Evolutionary conservation across 2,113 vertebrate species (phyloP).

Genomic region (Neotragus pygmaeus): DNA sequence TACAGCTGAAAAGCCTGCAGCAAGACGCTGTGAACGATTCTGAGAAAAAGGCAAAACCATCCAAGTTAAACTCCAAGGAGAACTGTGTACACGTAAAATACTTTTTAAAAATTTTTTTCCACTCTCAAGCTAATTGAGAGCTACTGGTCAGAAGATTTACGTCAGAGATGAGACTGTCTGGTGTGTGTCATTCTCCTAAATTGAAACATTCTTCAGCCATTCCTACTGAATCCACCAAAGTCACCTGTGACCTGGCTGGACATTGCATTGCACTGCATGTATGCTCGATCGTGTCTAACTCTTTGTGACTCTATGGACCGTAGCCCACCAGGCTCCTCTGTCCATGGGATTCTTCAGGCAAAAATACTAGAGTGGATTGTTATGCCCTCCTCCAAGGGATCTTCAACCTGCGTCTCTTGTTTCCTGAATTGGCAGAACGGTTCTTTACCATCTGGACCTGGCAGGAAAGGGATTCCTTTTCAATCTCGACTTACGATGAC

Average conservation of each 20-base stretch:
- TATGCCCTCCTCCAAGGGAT: neutral
- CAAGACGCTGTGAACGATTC: neutral
- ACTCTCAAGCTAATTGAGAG: neutral
- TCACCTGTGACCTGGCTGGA: neutral
- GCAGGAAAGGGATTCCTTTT: neutral
- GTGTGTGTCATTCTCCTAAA: neutral
- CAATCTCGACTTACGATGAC: fast-evolving
- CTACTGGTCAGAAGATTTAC: neutral
- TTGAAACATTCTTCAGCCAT: neutral
- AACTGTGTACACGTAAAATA: neutral
- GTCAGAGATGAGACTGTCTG: neutral
- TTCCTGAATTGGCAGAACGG: neutral
- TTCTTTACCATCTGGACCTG: neutral
- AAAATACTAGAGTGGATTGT: neutral
- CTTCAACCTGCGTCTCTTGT: neutral
- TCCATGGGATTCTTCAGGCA: neutral
- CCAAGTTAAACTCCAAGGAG: neutral
- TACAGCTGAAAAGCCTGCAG: neutral
- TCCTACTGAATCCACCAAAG: neutral
- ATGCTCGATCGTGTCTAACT: neutral
- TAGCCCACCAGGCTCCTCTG: neutral
- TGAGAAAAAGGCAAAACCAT: neutral
- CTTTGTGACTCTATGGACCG: neutral
- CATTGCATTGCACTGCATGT: neutral
- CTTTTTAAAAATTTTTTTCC: neutral